Conservation (phyloP, 2,797 vertebrate species). For the Helostoma temminkii region DNA sequence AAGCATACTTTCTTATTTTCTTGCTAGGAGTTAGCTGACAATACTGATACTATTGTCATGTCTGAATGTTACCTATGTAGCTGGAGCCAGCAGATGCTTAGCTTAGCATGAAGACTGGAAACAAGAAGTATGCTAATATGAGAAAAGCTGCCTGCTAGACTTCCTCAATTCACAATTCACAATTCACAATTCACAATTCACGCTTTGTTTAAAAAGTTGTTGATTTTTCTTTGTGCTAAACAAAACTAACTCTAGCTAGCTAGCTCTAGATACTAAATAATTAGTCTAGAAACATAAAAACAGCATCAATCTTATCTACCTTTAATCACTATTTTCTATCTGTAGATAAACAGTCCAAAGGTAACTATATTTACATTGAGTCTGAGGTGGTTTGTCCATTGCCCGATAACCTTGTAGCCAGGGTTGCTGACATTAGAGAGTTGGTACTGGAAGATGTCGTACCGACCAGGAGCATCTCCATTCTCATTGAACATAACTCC, state of each 20-base stretch:
- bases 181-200: background rate
- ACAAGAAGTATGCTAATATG: background rate
- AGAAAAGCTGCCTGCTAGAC: background rate
- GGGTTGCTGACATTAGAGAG: conserved; percentile 85
- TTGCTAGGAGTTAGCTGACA: background rate
- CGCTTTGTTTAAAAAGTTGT: no score
- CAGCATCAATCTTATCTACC: no score
- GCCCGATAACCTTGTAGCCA: conserved; percentile 88
- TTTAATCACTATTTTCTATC: no score
- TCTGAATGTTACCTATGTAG: no score
- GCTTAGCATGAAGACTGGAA: background rate
- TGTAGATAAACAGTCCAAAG: conserved; percentile 16
- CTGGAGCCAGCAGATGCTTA: no score
- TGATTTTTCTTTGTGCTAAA: background rate
- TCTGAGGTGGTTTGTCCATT: conserved; percentile 91
- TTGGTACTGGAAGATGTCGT: conserved; percentile 96
- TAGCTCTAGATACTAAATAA: no score
- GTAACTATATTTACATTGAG: conserved; percentile 84
- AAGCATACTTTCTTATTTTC: background rate
- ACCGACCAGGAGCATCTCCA: conserved; percentile 91
- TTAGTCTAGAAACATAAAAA: no score
- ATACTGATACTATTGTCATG: no score
- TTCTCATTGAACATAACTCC: conserved; percentile 94
- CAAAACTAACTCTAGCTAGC: background rate
- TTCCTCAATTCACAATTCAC: background rate